Evolutionary conservation across 1,140 invertebrate species (phyloP).

Genomic region (Drosophila lini): DNA sequence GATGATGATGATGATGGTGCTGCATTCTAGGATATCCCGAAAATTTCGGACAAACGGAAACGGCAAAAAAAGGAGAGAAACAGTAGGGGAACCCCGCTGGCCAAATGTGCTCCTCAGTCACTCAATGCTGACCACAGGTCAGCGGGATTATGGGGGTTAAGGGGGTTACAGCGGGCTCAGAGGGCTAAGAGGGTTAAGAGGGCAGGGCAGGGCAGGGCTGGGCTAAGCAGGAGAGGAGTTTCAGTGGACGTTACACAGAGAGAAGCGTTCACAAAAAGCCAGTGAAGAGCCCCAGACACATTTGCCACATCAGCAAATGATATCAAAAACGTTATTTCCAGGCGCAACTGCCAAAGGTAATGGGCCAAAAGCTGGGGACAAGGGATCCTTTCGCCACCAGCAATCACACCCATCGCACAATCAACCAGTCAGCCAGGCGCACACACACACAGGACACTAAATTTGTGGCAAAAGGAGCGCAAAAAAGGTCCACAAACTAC

Average conservation of each 20-base stretch:
- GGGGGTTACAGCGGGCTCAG: constrained; percentile 2
- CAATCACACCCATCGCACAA: constrained; percentile 18
- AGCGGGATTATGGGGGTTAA: constrained; percentile 35
- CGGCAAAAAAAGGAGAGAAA: constrained; percentile 12
- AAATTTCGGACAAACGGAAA: constrained; percentile 68
- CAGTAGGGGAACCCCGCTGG: constrained; percentile 8
- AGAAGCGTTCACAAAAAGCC: constrained; percentile 25
- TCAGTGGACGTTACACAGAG: constrained; percentile 13
- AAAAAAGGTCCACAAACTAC: constrained; percentile 77
- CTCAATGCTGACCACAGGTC: constrained; percentile 55
- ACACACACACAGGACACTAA: constrained; percentile 51
- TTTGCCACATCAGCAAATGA: constrained; percentile 82
- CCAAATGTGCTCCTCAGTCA: constrained; percentile 17
- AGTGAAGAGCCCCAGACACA: constrained; percentile 51
- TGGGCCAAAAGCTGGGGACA: constrained; percentile 34
- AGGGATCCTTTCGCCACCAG: constrained; percentile 15
- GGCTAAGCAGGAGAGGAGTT: background rate
- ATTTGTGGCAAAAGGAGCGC: constrained; percentile 61
- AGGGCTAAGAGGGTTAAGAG: background rate
- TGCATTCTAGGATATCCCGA: constrained; percentile 54
- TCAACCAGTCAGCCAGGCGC: constrained; percentile 5
- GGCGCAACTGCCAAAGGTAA: constrained; percentile 64
- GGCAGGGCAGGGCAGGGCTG: background rate
- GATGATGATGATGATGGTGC: constrained; percentile 17
- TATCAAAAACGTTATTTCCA: constrained; percentile 80